Evolutionary conservation across 2,888 invertebrate species (phyloP), one percentile per base, ranked within the genome.

Genomic region (Gasteruption jaculator): DNA sequence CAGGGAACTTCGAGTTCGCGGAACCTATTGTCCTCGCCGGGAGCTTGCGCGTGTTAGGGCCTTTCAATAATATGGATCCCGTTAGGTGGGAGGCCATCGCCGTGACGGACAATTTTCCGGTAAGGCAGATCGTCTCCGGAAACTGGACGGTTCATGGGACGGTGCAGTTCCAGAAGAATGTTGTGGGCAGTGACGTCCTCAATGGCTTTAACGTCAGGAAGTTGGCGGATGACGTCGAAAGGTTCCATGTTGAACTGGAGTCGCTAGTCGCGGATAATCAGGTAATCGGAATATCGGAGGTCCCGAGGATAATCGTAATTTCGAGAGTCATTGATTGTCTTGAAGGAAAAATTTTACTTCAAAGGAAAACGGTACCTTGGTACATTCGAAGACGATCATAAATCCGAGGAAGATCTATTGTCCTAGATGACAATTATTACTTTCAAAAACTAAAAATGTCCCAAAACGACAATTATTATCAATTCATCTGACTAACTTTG

Each of bases 91-190:
- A 56, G 12, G 48, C 45, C 0, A 31, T 38, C 5, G 52, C 53
- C 2, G 45, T 65, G 5, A 52, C 31, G 3, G 53, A 27, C 8
- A 43, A 22, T 8, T 40, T 37, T 26, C 30, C 39, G 2, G 22
- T 59, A 0, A 50, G 58, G 6, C 76, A 78, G 54, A 56, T 59
- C 4, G 63, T 80, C 5, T 62, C 60, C 7, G 74, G 75, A 4
- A 68, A 71, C 20, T 80, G 79, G 78, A 71, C 58, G 2, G 50
- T 75, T 1, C 43, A 58, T 18, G 63, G 66, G 4, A 67, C 71
- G 40, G 52, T 76, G 11, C 53, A 60, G 21, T 72, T 76, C 25
- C 46, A 60, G n/a, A 58, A 66, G 14, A 49, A 67, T 38, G 58
- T 73, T 1, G 43, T 38, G 7, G 70, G 73, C 6, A 55, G 47